These are phyloP conservation scores for Microplitis mediator DNA, from an alignment of 1,140 invertebrate genomes.

Conservation along the genomic window DNA sequence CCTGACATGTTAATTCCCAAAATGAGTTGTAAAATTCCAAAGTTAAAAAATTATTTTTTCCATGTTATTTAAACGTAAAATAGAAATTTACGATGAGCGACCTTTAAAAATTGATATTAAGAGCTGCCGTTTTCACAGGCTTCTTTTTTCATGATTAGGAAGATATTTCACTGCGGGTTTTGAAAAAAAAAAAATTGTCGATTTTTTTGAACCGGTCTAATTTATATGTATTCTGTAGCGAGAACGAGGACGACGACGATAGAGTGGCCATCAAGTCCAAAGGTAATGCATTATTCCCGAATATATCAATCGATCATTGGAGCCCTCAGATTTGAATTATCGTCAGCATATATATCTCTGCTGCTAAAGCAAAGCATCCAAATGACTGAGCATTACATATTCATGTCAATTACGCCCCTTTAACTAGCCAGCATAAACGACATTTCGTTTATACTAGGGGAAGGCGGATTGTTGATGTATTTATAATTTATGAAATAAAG, in stretches of 20 bases:
- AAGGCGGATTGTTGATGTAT: not conserved
- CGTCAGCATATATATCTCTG: not conserved
- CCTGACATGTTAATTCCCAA: too few relatives aligned
- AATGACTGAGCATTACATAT: constrained; percentile 23
- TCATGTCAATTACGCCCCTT: constrained; percentile 6
- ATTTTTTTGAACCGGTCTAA: too few relatives aligned
- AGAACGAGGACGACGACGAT: not conserved
- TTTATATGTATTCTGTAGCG: not conserved
- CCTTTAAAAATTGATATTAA: too few relatives aligned
- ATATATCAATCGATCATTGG: constrained; percentile 21
- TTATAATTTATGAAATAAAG: not conserved
- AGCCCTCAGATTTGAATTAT: not conserved
- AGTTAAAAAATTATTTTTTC: too few relatives aligned
- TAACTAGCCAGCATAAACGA: constrained; percentile 3
- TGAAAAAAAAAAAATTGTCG: too few relatives aligned
- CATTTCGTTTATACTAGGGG: not conserved
- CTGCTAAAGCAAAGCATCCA: not conserved
- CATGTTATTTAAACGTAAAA: too few relatives aligned
- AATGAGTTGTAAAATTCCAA: too few relatives aligned
- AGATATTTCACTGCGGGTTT: too few relatives aligned
- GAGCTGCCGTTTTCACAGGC: too few relatives aligned
- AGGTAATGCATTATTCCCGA: constrained; percentile 23
- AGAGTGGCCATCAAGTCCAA: constrained; percentile 21
- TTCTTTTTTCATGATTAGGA: too few relatives aligned
- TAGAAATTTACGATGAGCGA: too few relatives aligned